phyloP scores from a whole-genome alignment of 2,888 invertebrate genomes.

The Acanthacorydalis orientalis region DNA sequence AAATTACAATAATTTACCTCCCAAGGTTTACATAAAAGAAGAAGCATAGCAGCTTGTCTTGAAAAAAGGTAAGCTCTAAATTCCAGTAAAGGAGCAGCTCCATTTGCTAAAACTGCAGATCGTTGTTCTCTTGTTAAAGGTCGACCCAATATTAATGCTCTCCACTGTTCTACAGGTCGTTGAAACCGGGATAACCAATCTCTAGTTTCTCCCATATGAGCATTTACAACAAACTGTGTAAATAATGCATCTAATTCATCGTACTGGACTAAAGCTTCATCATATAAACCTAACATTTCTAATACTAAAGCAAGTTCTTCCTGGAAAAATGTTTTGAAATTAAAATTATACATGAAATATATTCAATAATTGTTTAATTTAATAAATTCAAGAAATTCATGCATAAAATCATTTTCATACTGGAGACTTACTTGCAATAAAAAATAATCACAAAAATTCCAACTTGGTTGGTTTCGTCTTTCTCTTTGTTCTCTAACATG shows the following conservation, averaged over 20 bases:
- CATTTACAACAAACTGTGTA: conserved; percentile 89
- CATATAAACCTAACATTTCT: conserved; percentile 84
- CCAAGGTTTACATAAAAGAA: conserved; percentile 57
- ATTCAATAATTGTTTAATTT: too few relatives aligned
- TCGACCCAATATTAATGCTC: conserved; percentile 54
- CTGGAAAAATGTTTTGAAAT: conserved; percentile 29
- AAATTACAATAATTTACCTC: conserved; percentile 37
- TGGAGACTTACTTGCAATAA: conserved; percentile 54
- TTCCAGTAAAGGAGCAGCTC: conserved; percentile 61
- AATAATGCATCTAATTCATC: conserved; percentile 94
- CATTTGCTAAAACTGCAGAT: conserved; percentile 60
- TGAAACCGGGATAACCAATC: conserved; percentile 73
- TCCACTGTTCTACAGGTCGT: conserved; percentile 64
- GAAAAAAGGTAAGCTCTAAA: conserved; percentile 88
- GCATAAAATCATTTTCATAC: neutral
- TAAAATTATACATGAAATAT: too few relatives aligned
- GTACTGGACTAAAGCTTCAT: conserved; percentile 90
- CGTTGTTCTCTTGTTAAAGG: conserved; percentile 44
- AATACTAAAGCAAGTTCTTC: conserved; percentile 90
- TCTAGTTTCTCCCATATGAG: conserved; percentile 74
- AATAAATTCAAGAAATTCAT: neutral
- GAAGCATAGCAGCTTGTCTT: conserved; percentile 75
- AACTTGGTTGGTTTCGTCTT: conserved; percentile 72
- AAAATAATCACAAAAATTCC: conserved; percentile 93
- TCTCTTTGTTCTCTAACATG: conserved; percentile 80